phyloP scores from a whole-genome alignment of 2,797 vertebrate genomes.

The Myripristis murdjan region DNA sequence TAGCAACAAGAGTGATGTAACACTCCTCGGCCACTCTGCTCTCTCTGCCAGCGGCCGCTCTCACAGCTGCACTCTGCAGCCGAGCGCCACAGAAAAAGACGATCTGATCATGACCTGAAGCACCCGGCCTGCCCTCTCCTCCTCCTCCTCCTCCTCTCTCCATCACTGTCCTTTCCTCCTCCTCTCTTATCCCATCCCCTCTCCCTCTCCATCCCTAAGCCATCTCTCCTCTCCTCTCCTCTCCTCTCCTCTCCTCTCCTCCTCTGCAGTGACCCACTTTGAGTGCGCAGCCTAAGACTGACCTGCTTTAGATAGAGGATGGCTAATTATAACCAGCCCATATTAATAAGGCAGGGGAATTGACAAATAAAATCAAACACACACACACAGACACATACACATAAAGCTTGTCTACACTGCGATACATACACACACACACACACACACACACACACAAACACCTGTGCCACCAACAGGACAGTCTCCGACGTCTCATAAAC shows the following conservation, averaged over 20 bases:
- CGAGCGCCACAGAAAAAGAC: too few species aligned
- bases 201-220: too few species aligned
- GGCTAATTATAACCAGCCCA: conserved; percentile 84
- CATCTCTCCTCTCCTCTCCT: background rate
- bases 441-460: conserved; percentile 38
- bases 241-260: conserved; percentile 25
- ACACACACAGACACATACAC: conserved; percentile 30
- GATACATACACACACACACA: background rate
- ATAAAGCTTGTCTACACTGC: conserved; percentile 13
- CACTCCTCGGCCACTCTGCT: background rate
- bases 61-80: too few species aligned
- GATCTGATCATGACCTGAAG: too few species aligned
- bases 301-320: conserved; percentile 84
- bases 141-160: background rate
- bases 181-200: background rate
- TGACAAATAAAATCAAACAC: conserved; percentile 81
- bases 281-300: conserved; percentile 74
- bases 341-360: conserved; percentile 79
- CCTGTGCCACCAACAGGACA: conserved; percentile 50
- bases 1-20: conserved; percentile 13
- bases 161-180: background rate
- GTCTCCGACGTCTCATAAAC: conserved; percentile 54
- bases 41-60: background rate
- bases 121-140: background rate
- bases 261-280: conserved; percentile 85